phyloP scores from a whole-genome alignment of 2,113 vertebrate genomes.

The Gopherus evgoodei region DNA sequence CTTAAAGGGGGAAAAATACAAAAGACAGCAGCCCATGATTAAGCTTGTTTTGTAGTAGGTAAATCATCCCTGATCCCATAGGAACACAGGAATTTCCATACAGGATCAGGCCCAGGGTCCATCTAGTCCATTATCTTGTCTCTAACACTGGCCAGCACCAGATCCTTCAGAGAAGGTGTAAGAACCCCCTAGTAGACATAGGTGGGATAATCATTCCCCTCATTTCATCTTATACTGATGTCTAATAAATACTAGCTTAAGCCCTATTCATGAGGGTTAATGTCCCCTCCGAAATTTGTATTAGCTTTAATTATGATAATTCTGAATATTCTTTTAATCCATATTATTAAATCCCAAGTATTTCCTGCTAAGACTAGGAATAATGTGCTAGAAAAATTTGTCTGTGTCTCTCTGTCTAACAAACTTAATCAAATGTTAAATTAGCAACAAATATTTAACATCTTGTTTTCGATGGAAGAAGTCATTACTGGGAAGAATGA shows the following conservation, averaged over 20 bases:
- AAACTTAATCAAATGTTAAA: too few relatives aligned
- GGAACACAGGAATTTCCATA: neutral
- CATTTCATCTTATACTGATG: neutral
- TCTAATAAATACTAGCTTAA: neutral
- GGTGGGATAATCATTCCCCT: neutral
- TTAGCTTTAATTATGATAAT: neutral
- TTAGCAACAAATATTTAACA: neutral
- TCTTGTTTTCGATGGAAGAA: neutral
- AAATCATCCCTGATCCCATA: neutral
- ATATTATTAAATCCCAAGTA: neutral
- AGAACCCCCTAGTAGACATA: neutral
- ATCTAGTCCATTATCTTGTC: neutral
- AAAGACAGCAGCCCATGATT: neutral
- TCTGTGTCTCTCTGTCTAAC: too few relatives aligned
- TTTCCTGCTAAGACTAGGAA: neutral
- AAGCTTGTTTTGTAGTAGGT: neutral
- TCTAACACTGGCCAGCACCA: neutral
- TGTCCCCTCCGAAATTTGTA: neutral
- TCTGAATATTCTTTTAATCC: neutral
- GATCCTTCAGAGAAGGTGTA: neutral
- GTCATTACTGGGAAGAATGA: neutral
- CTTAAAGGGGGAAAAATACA: neutral
- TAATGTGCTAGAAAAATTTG: neutral
- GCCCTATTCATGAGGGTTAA: neutral
- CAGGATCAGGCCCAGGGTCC: neutral